Conservation (phyloP, 2,797 vertebrate species). For the Myoxocephalus aenaeus region DNA sequence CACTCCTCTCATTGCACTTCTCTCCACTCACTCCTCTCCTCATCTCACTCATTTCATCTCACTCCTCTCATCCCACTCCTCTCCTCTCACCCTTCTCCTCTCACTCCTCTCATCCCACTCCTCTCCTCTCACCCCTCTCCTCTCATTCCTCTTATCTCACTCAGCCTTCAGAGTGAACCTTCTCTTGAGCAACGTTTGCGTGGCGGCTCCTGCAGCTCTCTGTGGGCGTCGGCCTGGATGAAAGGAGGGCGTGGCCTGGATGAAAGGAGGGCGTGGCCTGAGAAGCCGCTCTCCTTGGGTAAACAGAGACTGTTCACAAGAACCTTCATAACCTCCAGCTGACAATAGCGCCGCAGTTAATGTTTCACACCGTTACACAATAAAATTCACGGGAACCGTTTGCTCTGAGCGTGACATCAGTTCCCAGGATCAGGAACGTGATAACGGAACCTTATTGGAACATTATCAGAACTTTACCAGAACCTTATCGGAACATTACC, state of each 20-base stretch:
- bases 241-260: constrained; percentile 21
- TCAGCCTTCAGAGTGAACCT: no score
- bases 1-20: no score
- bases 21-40: no score
- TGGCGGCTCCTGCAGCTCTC: not conserved
- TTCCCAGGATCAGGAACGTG: constrained; percentile 28
- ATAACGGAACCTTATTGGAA: not conserved
- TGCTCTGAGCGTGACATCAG: not conserved
- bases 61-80: no score
- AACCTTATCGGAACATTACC: no score
- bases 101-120: no score
- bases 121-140: no score
- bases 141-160: no score
- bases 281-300: constrained; percentile 24
- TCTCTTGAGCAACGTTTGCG: not conserved
- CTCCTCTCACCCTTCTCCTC: no score
- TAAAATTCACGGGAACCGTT: constrained; percentile 2
- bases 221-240: not conserved
- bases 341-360: constrained; percentile 44
- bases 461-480: no score
- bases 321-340: constrained; percentile 7
- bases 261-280: constrained; percentile 38
- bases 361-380: constrained; percentile 37
- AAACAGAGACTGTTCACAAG: constrained; percentile 42
- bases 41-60: no score